Conservation (phyloP, 2,113 vertebrate species). For the Paramormyrops kingsleyae region DNA sequence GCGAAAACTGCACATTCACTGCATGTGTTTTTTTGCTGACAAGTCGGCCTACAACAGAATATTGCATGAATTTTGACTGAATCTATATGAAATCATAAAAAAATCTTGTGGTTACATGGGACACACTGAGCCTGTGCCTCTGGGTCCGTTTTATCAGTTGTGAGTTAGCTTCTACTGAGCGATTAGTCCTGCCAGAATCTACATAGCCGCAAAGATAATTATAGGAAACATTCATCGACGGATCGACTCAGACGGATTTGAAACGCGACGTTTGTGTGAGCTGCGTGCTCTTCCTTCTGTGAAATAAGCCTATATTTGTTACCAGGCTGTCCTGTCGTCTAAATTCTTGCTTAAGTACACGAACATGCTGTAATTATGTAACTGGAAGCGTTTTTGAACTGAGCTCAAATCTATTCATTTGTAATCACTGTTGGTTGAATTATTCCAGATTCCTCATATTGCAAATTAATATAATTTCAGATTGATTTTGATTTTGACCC, state of each 20-base stretch:
- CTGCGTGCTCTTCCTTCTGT: background rate
- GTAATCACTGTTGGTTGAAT: background rate
- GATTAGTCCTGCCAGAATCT: background rate
- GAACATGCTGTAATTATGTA: background rate
- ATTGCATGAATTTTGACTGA: background rate
- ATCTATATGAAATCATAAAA: background rate
- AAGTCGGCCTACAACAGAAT: background rate
- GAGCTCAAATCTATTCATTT: background rate
- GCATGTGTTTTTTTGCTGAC: background rate
- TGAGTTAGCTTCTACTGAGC: background rate
- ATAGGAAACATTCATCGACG: background rate
- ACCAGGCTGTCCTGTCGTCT: background rate
- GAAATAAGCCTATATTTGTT: background rate
- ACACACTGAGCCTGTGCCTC: background rate
- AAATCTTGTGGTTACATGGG: background rate
- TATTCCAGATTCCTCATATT: background rate
- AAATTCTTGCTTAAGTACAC: background rate
- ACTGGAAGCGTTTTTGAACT: background rate
- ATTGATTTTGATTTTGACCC: background rate
- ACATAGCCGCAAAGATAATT: background rate
- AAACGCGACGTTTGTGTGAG: background rate
- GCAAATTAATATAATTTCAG: background rate
- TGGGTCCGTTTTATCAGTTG: background rate
- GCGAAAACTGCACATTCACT: background rate
- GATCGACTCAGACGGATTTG: background rate